Evolutionary conservation across 2,888 invertebrate species (phyloP).

Genomic region (Aphodius granarius): DNA sequence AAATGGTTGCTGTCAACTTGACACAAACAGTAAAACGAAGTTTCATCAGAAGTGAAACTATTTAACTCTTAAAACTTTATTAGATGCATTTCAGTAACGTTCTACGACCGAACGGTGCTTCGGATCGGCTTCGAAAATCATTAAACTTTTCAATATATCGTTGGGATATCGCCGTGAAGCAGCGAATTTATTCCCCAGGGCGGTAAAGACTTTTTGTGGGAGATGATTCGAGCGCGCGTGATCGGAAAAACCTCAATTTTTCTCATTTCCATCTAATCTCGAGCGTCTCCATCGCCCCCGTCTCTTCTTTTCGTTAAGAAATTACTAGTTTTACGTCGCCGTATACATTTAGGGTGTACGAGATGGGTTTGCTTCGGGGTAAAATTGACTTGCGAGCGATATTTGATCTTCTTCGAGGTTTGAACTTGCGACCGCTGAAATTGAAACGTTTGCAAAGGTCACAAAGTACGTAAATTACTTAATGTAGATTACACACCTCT

Average conservation of each 20-base stretch:
- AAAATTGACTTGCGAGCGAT: not conserved
- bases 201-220: not conserved
- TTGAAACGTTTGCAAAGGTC: not conserved
- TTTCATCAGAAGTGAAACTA: not conserved
- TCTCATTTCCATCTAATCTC: not conserved
- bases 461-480: not conserved
- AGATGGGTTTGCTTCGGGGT: not conserved
- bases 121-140: not conserved
- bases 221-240: not conserved
- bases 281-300: not conserved
- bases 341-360: not conserved
- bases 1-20: no score
- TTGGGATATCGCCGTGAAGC: not conserved
- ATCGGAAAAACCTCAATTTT: not conserved
- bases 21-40: no score
- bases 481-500: not conserved
- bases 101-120: not conserved
- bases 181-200: not conserved
- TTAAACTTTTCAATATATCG: not conserved
- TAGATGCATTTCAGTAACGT: not conserved
- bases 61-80: not conserved
- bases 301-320: not conserved
- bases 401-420: not conserved
- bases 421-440: not conserved
- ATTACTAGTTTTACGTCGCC: not conserved